These are phyloP conservation scores for Actinia tenebrosa DNA, from an alignment of 64 coral and sea anemone genomes.

Conservation along the genomic window DNA sequence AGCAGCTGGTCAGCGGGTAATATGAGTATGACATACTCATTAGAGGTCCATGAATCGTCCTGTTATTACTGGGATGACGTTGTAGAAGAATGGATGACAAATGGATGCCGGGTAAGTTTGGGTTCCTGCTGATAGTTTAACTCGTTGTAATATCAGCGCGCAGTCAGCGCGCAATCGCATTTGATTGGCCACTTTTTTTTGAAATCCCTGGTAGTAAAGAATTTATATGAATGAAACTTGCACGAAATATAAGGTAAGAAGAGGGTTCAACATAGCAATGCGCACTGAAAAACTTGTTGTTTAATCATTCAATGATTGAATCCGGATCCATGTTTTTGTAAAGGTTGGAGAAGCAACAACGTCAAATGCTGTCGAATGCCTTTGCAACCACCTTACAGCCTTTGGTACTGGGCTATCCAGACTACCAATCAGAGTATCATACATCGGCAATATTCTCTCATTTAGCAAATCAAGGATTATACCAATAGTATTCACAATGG, in stretches of 20 bases:
- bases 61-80: constrained; percentile 26
- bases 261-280: too few species aligned
- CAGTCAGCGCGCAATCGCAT: too few species aligned
- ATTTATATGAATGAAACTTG: too few species aligned
- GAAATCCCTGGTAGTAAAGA: too few species aligned
- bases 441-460: background rate
- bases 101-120: constrained; percentile 17
- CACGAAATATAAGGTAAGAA: too few species aligned
- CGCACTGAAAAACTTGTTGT: too few species aligned
- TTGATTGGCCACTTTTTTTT: too few species aligned
- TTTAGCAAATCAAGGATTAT: background rate
- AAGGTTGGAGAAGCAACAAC: constrained; percentile 18
- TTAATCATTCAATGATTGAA: too few species aligned
- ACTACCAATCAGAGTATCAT: constrained; percentile 24
- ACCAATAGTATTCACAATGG: constrained; percentile 18
- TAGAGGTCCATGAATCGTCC: constrained; percentile 6
- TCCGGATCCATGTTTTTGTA: background rate
- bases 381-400: constrained; percentile 22
- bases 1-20: constrained; percentile 20
- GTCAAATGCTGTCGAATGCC: background rate
- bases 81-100: background rate
- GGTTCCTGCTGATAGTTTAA: too few species aligned
- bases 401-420: background rate
- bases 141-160: too few species aligned
- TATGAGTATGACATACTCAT: constrained; percentile 3